Base-by-base conservation (phyloP, 2,797 vertebrate species). In the Momotus momota region DNA sequence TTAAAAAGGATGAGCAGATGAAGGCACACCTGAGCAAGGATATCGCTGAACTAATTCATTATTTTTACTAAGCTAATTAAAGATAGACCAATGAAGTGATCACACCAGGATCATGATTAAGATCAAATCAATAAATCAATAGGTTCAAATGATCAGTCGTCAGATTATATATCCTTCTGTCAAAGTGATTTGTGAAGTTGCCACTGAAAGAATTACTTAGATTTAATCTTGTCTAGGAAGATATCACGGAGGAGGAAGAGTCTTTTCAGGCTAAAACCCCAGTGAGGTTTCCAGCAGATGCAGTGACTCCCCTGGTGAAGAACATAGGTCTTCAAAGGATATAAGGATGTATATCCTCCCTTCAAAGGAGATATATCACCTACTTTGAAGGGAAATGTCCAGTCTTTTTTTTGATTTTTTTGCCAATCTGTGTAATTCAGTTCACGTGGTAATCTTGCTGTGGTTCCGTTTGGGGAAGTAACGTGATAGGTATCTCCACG, bases 1-100 rank as follows among this genome's bases (percentile, higher is more conserved):
- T 93, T 94, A 57, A 78, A 93, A 94, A 74, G 40, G 38, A 60
- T 69, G 91, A 91, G 75, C 5, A 14, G 75, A 78, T 25, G 65
- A 91, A 87, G 46, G 69, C 92, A 57, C 73, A 95, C 84, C 86
- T 92, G 79, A 89, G 84, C 75, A 89, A 91, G 69, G 48, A 38
- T 87, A 91, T 46, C 0, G 0, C 72, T 80, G 58, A 85, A 86
- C 19, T 26, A 64, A 78, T 89, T 89, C 6, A 70, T 92, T 95
- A 87, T 74, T 96, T 88, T 81, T 83, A 65, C 71, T 71, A 4
- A 87, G 75, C 81, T 83, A 91, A 93, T 94, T 94, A 93, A 94
- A 80, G 62, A 21, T 33, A 43, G 84, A 87, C 60, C 65, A 78
- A 74, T 81, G 51, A 90, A 82, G 38, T 54, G 72, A 89, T 92